Evolutionary conservation across 2,113 vertebrate genomes (phyloP).

Genomic region (Paedocypris sp.): DNA sequence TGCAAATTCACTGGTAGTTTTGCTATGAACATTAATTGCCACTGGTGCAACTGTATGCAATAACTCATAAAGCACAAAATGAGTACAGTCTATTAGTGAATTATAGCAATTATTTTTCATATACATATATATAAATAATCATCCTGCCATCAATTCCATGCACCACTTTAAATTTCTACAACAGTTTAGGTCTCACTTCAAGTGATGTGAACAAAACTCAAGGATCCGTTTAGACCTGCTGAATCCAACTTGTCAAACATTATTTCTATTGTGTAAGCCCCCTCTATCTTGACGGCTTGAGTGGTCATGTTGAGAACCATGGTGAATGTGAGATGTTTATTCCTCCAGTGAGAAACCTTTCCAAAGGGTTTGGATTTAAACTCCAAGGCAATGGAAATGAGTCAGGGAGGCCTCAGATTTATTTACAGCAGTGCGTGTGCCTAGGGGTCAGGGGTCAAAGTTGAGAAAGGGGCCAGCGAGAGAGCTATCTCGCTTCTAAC

Average conservation of each 20-base stretch:
- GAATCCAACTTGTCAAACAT: slow-evolving; percentile 29
- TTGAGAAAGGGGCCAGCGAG: slow-evolving; percentile 24
- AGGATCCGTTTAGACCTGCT: slow-evolving; percentile 11
- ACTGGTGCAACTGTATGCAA: not conserved
- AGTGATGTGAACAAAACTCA: not conserved
- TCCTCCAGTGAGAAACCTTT: slow-evolving; percentile 1
- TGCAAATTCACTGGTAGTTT: too few relatives aligned
- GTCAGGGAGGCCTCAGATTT: slow-evolving; percentile 11
- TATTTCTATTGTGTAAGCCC: slow-evolving; percentile 25
- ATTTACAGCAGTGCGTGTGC: slow-evolving; percentile 31
- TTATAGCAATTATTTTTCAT: not conserved
- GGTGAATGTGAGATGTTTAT: slow-evolving; percentile 23
- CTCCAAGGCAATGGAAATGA: slow-evolving; percentile 16
- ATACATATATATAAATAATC: not conserved
- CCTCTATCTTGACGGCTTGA: not conserved
- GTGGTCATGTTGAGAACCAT: slow-evolving; percentile 8
- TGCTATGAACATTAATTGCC: not conserved
- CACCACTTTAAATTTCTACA: not conserved
- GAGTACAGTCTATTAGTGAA: not conserved
- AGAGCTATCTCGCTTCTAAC: slow-evolving; percentile 2
- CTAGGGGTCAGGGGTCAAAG: slow-evolving; percentile 28
- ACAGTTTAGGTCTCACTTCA: not conserved
- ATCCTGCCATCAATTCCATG: not conserved
- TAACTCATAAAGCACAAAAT: not conserved
- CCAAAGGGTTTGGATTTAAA: slow-evolving; percentile 22